A percentile compares a stretch with the other conserved stretches of the same genome.
phyloP scores from a whole-genome alignment of 1,140 invertebrate genomes.

The Drosophila triauraria region DNA sequence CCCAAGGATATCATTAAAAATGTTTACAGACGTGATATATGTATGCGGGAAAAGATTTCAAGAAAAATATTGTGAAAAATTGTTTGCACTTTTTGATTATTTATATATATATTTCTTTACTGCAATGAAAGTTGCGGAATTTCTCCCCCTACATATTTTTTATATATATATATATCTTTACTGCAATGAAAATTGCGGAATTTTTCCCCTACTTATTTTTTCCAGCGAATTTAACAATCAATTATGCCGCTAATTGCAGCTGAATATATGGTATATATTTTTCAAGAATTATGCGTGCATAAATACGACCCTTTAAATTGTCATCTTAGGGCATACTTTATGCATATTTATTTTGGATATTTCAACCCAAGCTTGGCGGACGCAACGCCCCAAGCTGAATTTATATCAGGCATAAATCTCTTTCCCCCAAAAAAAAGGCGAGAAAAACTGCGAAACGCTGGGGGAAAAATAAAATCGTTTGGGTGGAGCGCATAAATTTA shows the following conservation, averaged over 20 bases:
- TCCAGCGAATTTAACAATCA: conserved; percentile 42
- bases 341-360: conserved; percentile 50
- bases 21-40: not conserved
- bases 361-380: conserved; percentile 5
- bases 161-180: too few species aligned
- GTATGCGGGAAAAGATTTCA: not conserved
- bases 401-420: conserved; percentile 74
- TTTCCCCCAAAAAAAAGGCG: conserved; percentile 28
- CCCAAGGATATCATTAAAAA: too few species aligned
- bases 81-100: not conserved
- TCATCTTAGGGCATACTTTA: conserved; percentile 55
- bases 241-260: conserved; percentile 41
- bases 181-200: not conserved
- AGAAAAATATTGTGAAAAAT: not conserved
- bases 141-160: not conserved
- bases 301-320: conserved; percentile 56
- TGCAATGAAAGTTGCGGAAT: not conserved
- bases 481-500: conserved; percentile 71
- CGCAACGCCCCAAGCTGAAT: conserved; percentile 39
- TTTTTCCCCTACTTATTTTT: not conserved
- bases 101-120: not conserved
- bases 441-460: conserved; percentile 38
- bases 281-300: conserved; percentile 31
- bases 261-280: conserved; percentile 26
- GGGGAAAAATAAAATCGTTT: conserved; percentile 56